Evolutionary conservation across 2,113 vertebrate genomes (phyloP).

Genomic region (Indicator maculatus): DNA sequence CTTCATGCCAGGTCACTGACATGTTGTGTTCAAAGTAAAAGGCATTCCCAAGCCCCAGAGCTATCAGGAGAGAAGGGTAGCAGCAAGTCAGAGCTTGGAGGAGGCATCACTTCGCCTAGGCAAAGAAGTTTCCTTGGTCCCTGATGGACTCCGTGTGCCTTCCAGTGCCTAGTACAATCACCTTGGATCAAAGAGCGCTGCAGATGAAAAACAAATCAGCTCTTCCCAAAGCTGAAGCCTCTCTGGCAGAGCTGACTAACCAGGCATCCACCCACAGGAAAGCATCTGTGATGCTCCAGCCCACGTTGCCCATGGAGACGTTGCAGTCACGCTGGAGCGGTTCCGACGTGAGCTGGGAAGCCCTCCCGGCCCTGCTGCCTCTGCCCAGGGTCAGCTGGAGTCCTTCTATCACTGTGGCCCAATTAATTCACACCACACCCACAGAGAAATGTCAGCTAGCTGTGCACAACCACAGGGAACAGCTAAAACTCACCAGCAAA

Average conservation of each 20-base stretch:
- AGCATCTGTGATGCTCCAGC: conserved; percentile 16
- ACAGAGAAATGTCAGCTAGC: neutral
- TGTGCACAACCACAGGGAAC: neutral
- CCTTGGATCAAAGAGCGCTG: neutral
- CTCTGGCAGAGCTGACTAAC: conserved; percentile 24
- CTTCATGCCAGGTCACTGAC: neutral
- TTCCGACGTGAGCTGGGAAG: neutral
- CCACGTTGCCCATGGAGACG: neutral
- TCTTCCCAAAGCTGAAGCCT: neutral
- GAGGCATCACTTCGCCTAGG: neutral
- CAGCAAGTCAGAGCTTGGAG: neutral
- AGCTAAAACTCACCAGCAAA: neutral
- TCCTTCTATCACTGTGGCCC: neutral
- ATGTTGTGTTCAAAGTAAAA: neutral
- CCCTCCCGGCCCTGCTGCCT: neutral
- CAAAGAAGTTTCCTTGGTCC: neutral
- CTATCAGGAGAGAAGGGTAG: neutral
- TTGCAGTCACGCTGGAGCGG: neutral
- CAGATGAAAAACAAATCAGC: neutral
- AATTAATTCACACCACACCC: neutral
- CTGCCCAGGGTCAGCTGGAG: neutral
- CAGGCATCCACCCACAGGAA: conserved; percentile 31
- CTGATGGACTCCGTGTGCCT: neutral
- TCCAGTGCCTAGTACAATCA: neutral
- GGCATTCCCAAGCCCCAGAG: neutral